Conservation (phyloP, 2,888 invertebrate genomes). For the Melanophora roralis region DNA sequence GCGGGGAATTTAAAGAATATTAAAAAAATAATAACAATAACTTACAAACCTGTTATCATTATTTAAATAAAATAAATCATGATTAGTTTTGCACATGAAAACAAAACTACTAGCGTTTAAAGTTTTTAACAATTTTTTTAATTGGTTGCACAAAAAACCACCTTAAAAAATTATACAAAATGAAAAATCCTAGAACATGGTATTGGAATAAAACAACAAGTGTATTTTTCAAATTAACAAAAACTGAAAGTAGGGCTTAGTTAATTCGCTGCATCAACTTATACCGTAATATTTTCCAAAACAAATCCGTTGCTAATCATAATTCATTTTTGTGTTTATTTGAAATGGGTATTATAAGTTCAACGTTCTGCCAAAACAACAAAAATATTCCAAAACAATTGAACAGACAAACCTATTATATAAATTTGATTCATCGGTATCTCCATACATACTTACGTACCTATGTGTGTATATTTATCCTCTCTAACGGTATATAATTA, state of each 20-base stretch:
- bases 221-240: background rate
- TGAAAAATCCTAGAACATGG: background rate
- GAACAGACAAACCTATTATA: slow-evolving; percentile 5
- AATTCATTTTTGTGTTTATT: slow-evolving; percentile 7
- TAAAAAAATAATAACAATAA: background rate
- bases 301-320: background rate
- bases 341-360: slow-evolving; percentile 32
- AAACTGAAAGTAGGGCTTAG: background rate
- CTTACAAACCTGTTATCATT: slow-evolving; percentile 42
- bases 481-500: background rate
- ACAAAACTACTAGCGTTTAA: slow-evolving; percentile 16
- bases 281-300: background rate
- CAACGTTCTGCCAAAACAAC: slow-evolving; percentile 39
- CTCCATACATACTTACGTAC: too few relatives aligned
- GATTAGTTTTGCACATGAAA: slow-evolving; percentile 50
- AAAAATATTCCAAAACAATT: slow-evolving; percentile 26
- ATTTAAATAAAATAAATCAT: slow-evolving; percentile 24
- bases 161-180: background rate
- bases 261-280: background rate
- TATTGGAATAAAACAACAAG: too few relatives aligned
- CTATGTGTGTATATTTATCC: background rate
- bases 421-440: background rate
- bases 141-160: background rate
- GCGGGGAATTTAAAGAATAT: slow-evolving; percentile 46
- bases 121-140: slow-evolving; percentile 11